A percentile compares a stretch with the other conserved stretches of the same genome.
Conservation (phyloP, 1,140 invertebrate species). For the Caenorhabditis remanei region DNA sequence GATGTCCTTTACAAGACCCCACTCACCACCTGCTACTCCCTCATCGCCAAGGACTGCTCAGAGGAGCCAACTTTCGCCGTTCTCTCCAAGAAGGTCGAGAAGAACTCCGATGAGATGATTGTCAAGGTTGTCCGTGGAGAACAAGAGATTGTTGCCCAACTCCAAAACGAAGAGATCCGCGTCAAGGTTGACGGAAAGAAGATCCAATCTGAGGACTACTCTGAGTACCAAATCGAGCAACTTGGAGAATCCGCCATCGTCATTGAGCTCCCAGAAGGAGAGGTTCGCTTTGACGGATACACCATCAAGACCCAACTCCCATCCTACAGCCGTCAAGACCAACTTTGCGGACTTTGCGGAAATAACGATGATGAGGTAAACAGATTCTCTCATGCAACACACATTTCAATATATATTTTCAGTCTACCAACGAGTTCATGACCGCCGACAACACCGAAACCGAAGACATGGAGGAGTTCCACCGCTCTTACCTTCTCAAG, state of each 20-base stretch:
- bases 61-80: constrained; percentile 72
- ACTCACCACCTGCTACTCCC: constrained; percentile 69
- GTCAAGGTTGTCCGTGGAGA: constrained; percentile 67
- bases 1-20: constrained; percentile 61
- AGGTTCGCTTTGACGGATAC: constrained; percentile 69
- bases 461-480: constrained; percentile 64
- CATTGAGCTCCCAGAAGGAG: constrained; percentile 62
- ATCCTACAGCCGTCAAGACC: constrained; percentile 34
- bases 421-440: constrained; percentile 52
- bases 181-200: constrained; percentile 57
- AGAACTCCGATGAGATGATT: constrained; percentile 61
- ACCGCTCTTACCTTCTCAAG: constrained; percentile 65
- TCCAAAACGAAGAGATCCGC: constrained; percentile 49
- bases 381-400: not conserved
- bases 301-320: constrained; percentile 66
- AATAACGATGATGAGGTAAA: constrained; percentile 62
- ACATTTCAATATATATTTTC: constrained; percentile 12
- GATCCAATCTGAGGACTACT: constrained; percentile 23
- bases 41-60: constrained; percentile 74
- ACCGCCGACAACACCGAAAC: constrained; percentile 50
- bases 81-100: constrained; percentile 61
- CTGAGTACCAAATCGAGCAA: constrained; percentile 45
- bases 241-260: constrained; percentile 47
- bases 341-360: constrained; percentile 67
- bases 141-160: constrained; percentile 57